phyloP scores from a whole-genome alignment of 2,113 vertebrate genomes.

The Colossoma macropomum region DNA sequence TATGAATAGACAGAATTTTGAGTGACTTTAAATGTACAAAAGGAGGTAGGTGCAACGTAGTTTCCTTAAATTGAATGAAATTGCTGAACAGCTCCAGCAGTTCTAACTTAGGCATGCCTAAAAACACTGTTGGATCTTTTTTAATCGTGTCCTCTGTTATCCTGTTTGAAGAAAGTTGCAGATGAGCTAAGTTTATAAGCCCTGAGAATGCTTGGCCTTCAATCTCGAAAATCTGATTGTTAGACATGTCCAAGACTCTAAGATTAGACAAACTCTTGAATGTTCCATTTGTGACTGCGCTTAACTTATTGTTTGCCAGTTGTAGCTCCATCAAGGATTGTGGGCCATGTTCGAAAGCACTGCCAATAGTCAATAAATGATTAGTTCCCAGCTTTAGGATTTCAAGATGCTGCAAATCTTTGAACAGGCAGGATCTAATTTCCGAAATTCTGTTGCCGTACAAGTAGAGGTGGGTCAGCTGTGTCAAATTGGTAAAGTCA shows the following conservation, averaged over 20 bases:
- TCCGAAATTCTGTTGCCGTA: constrained; percentile 61
- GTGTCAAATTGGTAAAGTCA: constrained; percentile 66
- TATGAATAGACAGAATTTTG: constrained; percentile 54
- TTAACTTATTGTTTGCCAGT: constrained; percentile 67
- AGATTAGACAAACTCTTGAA: constrained; percentile 65
- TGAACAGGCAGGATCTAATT: constrained; percentile 65
- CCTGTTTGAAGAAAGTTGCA: constrained; percentile 62
- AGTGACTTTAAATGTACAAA: constrained; percentile 69
- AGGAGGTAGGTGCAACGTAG: constrained; percentile 49
- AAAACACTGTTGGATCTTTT: constrained; percentile 38
- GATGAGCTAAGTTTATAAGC: constrained; percentile 54
- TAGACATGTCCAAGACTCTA: constrained; percentile 57
- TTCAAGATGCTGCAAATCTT: constrained; percentile 61
- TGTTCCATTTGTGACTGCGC: rapidly evolving
- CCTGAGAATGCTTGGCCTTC: constrained; percentile 60
- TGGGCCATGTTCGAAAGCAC: constrained; percentile 63
- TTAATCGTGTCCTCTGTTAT: constrained; percentile 21
- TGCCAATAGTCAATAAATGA: constrained; percentile 51
- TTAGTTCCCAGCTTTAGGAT: constrained; percentile 66
- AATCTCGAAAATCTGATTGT: constrained; percentile 65
- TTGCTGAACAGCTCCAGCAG: constrained; percentile 68
- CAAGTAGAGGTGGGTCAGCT: constrained; percentile 64
- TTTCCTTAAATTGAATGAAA: constrained; percentile 54
- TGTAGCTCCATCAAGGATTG: constrained; percentile 61
- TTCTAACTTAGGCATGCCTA: constrained; percentile 63